Percentiles rank a stretch among this genome's conserved stretches.
These are phyloP conservation scores for Ursus arctos DNA, from an alignment of 2,113 vertebrate species.

Conservation along the genomic window DNA sequence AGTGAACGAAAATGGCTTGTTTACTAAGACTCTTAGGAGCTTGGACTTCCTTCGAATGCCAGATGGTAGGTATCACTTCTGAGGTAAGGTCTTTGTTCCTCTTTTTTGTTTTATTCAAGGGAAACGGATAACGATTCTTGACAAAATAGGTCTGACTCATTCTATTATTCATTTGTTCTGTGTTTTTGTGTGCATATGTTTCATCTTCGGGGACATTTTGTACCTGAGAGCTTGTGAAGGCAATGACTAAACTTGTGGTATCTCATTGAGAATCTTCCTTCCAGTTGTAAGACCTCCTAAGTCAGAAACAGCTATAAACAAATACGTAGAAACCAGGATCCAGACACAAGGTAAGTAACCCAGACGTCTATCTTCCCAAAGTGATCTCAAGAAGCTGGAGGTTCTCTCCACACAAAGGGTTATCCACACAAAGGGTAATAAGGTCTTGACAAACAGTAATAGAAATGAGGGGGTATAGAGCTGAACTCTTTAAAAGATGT, in stretches of 20 bases:
- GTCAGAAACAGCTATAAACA: background rate
- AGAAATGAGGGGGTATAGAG: background rate
- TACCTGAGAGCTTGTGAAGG: background rate
- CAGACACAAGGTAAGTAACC: background rate
- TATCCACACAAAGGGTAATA: background rate
- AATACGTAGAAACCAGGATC: background rate
- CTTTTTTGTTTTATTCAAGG: background rate
- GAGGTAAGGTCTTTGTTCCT: background rate
- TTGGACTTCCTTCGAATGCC: background rate
- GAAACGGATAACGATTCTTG: conserved; percentile 17
- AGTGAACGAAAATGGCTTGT: background rate
- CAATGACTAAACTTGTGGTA: background rate
- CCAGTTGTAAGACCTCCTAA: background rate
- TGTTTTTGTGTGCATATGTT: background rate
- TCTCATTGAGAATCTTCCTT: conserved; percentile 4
- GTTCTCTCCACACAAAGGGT: background rate
- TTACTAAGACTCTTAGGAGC: background rate
- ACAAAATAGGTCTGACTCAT: conserved; percentile 71
- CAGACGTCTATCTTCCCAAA: background rate
- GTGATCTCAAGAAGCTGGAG: background rate
- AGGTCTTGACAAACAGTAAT: background rate
- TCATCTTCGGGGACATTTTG: conserved; percentile 49
- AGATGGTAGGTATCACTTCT: background rate
- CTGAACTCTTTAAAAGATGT: background rate
- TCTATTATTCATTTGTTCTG: conserved; percentile 18